phyloP scores from a whole-genome alignment of 2,888 invertebrate species.

The Mythimna lalbum region DNA sequence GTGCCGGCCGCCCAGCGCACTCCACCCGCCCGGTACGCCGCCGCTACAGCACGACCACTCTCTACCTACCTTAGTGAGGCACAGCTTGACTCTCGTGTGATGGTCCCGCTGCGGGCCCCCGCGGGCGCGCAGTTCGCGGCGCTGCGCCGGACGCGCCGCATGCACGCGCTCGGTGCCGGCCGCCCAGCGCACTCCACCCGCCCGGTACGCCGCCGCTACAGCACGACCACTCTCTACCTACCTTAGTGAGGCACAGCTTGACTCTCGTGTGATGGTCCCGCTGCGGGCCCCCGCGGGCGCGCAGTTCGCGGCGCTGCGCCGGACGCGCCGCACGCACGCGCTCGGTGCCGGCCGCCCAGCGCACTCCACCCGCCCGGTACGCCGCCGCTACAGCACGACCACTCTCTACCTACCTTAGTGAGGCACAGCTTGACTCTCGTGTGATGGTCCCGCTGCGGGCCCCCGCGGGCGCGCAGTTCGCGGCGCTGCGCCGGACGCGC shows the following conservation, averaged over 20 bases:
- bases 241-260: slow-evolving; percentile 96
- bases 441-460: slow-evolving; percentile 94
- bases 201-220: slow-evolving; percentile 71
- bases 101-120: slow-evolving; percentile 95
- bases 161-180: slow-evolving; percentile 75
- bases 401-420: slow-evolving; percentile 92
- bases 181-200: slow-evolving; percentile 77
- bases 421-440: slow-evolving; percentile 96
- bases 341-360: slow-evolving; percentile 77
- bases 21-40: slow-evolving; percentile 72
- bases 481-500: slow-evolving; percentile 60
- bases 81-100: slow-evolving; percentile 95
- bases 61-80: slow-evolving; percentile 94
- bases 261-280: slow-evolving; percentile 95
- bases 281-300: slow-evolving; percentile 92
- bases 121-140: slow-evolving; percentile 74
- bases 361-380: slow-evolving; percentile 73
- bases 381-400: slow-evolving; percentile 74
- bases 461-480: slow-evolving; percentile 90
- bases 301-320: slow-evolving; percentile 68
- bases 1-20: slow-evolving; percentile 78
- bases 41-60: slow-evolving; percentile 72
- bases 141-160: slow-evolving; percentile 60
- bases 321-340: slow-evolving; percentile 71
- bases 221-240: slow-evolving; percentile 80